Evolutionary conservation across 2,888 invertebrate genomes (phyloP), one percentile per base, ranked within the genome.

Genomic region (Steromphala cineraria): DNA sequence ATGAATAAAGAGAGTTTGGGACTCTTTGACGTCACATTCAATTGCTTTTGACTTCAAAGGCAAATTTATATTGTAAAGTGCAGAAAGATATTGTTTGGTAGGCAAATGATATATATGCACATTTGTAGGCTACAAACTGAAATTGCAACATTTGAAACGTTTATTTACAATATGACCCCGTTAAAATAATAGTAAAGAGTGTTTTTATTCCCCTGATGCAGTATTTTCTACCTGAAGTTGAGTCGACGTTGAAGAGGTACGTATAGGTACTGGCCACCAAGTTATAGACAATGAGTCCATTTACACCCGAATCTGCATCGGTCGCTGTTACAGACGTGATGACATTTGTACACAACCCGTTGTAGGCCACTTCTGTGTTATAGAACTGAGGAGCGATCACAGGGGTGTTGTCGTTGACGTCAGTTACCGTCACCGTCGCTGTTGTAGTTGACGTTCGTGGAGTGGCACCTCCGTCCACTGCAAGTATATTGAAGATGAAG

Each of bases 381-480:
- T 89, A 85, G 82, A 89, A 91, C 10, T 81, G 82, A 1, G 87
- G 84, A 5, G 77, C 79, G 77, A 91, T 90, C 24, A 85, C 79
- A 7, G 91, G 91, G 52, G 56, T 80, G 80, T 91, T 89, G 80
- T 90, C 89, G 79, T 91, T 91, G 76, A 79, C 84, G 53, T 91
- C 90, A 15, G 80, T 84, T 7, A 91, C 85, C 0, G 83, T 86
- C 24, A 91, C 85, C 19, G 84, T 86, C 8, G 89, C 86, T 0
- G 87, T 98, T 82, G 98, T 96, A 3, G 98, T 98, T 85, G 97
- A 97, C 46, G 98, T 97, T 67, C 98, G 94, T 78, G 96, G 96
- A 8, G 98, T 97, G 85, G 96, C 95, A 0, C 98, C 98, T 83
- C 95, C 96, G 94, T 98, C 98, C 91, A 97, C 97, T 1, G 98